These are phyloP conservation scores for zebrafish (Danio rerio) DNA, from an alignment of 2,113 vertebrate species.

Conservation along the genomic window GRCz12tu NC_133182.1:41984001-41984500, in stretches of 20 bases:
- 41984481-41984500: slow-evolving; percentile 46
- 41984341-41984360: neutral
- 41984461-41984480: slow-evolving; percentile 7
- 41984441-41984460: slow-evolving; percentile 19
- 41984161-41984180: neutral
- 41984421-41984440: slow-evolving; percentile 30
- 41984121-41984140: neutral
- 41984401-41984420: slow-evolving; percentile 2
- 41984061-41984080: neutral
- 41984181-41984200: neutral
- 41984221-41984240: neutral
- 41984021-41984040: neutral
- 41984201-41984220: neutral
- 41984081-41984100: neutral
- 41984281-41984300: neutral
- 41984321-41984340: neutral
- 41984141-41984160: neutral
- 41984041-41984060: neutral
- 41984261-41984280: neutral
- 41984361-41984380: neutral
- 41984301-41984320: neutral
- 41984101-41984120: neutral
- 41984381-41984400: slow-evolving; percentile 13
- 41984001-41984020: neutral
- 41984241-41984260: neutral